These are phyloP conservation scores for Seriola rivoliana DNA, from an alignment of 2,113 vertebrate genomes.

Conservation along the genomic window DNA sequence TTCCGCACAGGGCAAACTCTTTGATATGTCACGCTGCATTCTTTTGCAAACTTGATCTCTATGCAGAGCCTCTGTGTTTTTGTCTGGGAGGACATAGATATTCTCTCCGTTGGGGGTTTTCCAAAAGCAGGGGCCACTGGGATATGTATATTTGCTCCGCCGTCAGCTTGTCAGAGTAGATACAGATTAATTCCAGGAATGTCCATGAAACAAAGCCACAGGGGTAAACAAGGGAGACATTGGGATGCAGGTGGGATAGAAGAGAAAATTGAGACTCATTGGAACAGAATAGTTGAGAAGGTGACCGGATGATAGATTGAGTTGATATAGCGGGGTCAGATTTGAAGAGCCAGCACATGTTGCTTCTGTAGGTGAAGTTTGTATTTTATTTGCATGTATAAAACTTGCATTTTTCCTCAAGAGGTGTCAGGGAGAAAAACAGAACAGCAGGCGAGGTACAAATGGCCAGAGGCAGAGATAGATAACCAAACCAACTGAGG, in stretches of 20 bases:
- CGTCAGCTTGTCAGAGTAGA: constrained; percentile 30
- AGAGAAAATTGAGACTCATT: not conserved
- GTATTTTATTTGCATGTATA: constrained; percentile 8
- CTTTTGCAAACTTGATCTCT: not conserved
- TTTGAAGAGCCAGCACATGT: not conserved
- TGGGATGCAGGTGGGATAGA: not conserved
- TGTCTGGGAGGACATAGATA: constrained; percentile 2
- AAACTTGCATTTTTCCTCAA: constrained; percentile 17
- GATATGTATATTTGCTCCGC: constrained; percentile 22
- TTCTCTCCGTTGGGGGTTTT: constrained; percentile 10
- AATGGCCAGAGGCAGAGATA: constrained; percentile 48
- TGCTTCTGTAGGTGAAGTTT: not conserved
- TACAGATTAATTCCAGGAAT: constrained; percentile 10
- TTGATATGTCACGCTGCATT: not conserved
- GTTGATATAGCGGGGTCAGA: not conserved
- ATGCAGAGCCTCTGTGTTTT: not conserved
- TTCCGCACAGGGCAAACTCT: not conserved
- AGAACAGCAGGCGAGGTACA: constrained; percentile 10
- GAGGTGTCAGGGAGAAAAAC: constrained; percentile 1
- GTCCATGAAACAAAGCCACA: constrained; percentile 19
- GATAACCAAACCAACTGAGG: constrained; percentile 24
- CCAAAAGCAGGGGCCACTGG: not conserved
- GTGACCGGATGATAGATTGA: not conserved
- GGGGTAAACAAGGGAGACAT: not conserved
- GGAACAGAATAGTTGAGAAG: constrained; percentile 2